Base-by-base conservation (phyloP, 2,797 vertebrate genomes). In the Bovichtus diacanthus region DNA sequence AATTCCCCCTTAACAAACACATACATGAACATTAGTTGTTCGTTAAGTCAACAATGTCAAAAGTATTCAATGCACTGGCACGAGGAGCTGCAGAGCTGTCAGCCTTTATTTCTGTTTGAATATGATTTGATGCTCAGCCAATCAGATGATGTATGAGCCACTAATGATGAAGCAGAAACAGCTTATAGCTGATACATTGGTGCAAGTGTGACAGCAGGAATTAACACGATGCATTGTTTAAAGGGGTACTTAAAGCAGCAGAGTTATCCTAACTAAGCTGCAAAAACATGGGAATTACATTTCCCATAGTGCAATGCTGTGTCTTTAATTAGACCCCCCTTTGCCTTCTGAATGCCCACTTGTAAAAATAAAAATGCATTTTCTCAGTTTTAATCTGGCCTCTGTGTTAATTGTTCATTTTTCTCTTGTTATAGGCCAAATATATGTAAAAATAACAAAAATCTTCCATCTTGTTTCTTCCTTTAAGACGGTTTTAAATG, bases 61-160 rank as follows among this genome's bases (percentile, higher is more conserved):
- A 1, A 0, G 41, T 19, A 12, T 18, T 9, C 6, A 13, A 10
- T 2, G 3, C 5, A n/a, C n/a, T n/a, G n/a, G n/a, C n/a, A n/a
- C n/a, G n/a, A n/a, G n/a, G n/a, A 27, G 27, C 27, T 50, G 21
- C 16, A 5, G 18, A 64, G 50, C 9, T 58, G 23, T 51, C 18
- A 5, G 4, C 16, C 9, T 23, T 31, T 18, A 13, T 16, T 6
- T 6, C 15, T n/a, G 8, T 21, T 7, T 25, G 29, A 36, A 31
- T 21, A n/a, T 25, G 53, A 59, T 47, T 19, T 41, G n/a, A 50
- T 21, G 51, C 29, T 23, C 60, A 56, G 41, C 51, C 31, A n/a
- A 16, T 62, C 19, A 41, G 39, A 3, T 29, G 13, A 51, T 27
- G 54, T 25, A 9, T 18, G 39, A 54, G 13, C 9, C 29, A 19